Percentiles rank a stretch among this genome's conserved stretches.
phyloP scores from a whole-genome alignment of 2,797 vertebrate species.

The Pangasius krempfi region DNA sequence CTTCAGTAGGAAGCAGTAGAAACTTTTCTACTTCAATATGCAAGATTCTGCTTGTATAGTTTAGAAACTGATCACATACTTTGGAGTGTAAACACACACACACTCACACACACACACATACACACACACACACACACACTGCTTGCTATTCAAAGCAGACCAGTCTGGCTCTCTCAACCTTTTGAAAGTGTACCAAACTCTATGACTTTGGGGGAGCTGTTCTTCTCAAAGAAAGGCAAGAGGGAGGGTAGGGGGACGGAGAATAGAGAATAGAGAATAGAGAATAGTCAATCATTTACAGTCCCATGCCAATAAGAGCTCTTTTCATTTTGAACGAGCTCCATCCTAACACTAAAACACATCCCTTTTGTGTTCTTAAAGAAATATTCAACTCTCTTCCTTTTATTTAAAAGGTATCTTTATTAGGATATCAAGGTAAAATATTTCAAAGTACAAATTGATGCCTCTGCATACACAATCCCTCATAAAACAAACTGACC shows the following conservation, averaged over 20 bases:
- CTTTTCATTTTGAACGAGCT: conserved; percentile 13
- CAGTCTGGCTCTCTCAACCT: conserved; percentile 30
- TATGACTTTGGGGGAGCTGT: conserved; percentile 25
- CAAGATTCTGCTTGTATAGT: neutral
- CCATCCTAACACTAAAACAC: neutral
- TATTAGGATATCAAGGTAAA: conserved; percentile 95
- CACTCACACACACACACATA: neutral
- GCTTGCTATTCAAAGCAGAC: conserved; percentile 44
- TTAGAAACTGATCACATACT: conserved; percentile 15
- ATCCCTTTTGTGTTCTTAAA: neutral
- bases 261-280: neutral
- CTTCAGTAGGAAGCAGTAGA: neutral
- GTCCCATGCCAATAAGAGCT: conserved; percentile 9
- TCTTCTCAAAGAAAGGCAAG: conserved; percentile 41
- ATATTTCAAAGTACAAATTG: conserved; percentile 90
- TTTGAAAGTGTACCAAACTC: conserved; percentile 40
- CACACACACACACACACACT: conserved; percentile 10
- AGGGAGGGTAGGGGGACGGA: conserved; percentile 5
- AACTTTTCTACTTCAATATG: neutral
- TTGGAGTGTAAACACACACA: neutral
- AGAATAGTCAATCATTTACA: conserved; percentile 47
- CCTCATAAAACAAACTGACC: conserved; percentile 80
- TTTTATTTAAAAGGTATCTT: conserved; percentile 73
- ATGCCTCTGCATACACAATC: conserved; percentile 77
- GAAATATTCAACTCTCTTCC: conserved; percentile 52